Evolutionary conservation across 2,113 vertebrate genomes (phyloP).

Genomic region (Rhinopomastus cyanomelas): DNA sequence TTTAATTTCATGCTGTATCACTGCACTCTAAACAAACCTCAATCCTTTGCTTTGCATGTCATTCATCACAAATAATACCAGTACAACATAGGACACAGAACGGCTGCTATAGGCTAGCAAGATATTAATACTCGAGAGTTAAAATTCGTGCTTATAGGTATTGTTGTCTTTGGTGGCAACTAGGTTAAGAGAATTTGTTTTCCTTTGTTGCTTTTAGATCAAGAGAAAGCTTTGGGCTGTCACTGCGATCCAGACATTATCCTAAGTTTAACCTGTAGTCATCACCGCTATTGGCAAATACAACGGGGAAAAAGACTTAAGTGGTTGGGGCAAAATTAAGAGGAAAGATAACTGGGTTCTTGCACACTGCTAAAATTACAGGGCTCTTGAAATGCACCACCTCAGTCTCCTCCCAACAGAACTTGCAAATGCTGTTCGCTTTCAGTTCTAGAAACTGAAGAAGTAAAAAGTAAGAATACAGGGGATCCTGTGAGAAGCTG

Average conservation of each 20-base stretch:
- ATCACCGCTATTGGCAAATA: background rate
- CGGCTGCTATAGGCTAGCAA: background rate
- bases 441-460: background rate
- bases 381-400: background rate
- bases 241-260: background rate
- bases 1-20: background rate
- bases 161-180: background rate
- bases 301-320: background rate
- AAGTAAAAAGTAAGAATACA: background rate
- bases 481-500: rapidly evolving
- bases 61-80: background rate
- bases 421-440: background rate
- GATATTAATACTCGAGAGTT: background rate
- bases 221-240: background rate
- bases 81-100: background rate
- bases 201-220: background rate
- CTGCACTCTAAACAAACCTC: background rate
- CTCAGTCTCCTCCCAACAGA: background rate
- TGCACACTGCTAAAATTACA: background rate
- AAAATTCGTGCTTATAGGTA: background rate
- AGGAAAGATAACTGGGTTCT: background rate
- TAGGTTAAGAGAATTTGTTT: background rate
- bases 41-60: background rate
- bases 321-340: background rate
- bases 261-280: background rate